Evolutionary conservation across 2,797 vertebrate genomes (phyloP), one percentile per base, ranked within the genome.

Genomic region (Carcharodon carcharias): DNA sequence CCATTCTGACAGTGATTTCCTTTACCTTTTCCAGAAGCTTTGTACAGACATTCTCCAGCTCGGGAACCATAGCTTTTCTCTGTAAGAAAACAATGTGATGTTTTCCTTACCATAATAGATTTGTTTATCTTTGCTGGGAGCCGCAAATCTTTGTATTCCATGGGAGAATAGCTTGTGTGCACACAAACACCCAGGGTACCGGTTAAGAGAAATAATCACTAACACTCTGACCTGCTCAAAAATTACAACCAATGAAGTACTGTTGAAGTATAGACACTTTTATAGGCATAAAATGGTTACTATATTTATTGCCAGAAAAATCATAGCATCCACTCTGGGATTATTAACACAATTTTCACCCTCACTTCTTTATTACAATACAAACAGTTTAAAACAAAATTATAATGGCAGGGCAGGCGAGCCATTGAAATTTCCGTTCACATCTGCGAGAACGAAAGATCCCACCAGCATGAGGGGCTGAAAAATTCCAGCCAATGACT

Each of bases 131-230:
- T 61, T 91, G 54, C 85, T 40, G 9, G 18, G 18, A 61, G 35
- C 89, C 14, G 8, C 89, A 65, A 92, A 85, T 63, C 35, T 21
- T n/a, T 92, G 89, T 91, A 18, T 9, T 91, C 35, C 28, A 35
- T 61, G 56, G 11, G 56, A 61, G 28, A 31, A 61, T 31, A 91
- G 56, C 28, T 61, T 31, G 56, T 61, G 88, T 91, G 28, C 88
- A 50, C 18, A 45, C 40, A 58, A 89, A 89, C 58, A 92, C 58
- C 1, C 31, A 35, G 31, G 6, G 7, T n/a, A 21, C 87, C 21
- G 63, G 89, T n/a, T 92, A n/a, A 92, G 89, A 35, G 35, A 92
- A 92, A 92, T 85, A 2, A 92, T 63, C 58, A n/a, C 87, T 89
- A 63, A 65, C 58, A 92, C 23, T 65, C n/a, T 65, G n/a, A 65